Conservation (phyloP, 2,888 invertebrate genomes). For the Torymus texanus region DNA sequence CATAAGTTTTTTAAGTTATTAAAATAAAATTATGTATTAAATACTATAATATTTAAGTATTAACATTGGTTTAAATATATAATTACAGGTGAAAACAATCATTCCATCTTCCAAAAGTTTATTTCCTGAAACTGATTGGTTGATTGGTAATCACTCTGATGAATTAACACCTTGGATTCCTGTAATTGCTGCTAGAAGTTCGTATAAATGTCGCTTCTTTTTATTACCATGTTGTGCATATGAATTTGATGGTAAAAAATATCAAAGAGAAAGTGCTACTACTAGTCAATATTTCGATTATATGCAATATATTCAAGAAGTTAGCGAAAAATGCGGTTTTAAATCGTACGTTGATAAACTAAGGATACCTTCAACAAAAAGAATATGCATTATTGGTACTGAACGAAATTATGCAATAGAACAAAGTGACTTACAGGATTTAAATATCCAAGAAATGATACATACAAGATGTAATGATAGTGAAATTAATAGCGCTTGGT, state of each 20-base stretch:
- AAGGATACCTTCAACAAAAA: slow-evolving; percentile 97
- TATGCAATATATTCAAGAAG: slow-evolving; percentile 79
- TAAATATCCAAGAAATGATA: slow-evolving; percentile 76
- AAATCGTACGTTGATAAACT: slow-evolving; percentile 85
- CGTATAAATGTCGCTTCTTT: slow-evolving; percentile 87
- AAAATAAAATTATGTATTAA: slow-evolving; percentile 10
- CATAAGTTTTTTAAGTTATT: background rate
- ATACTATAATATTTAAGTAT: slow-evolving; percentile 6
- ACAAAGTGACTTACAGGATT: slow-evolving; percentile 72
- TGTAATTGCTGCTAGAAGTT: slow-evolving; percentile 89
- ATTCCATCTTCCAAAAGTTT: slow-evolving; percentile 81
- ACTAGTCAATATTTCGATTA: slow-evolving; percentile 88
- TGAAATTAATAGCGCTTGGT: slow-evolving; percentile 69
- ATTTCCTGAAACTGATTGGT: slow-evolving; percentile 89
- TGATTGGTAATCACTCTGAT: slow-evolving; percentile 99
- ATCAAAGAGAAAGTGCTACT: slow-evolving; percentile 82
- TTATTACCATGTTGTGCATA: slow-evolving; percentile 96
- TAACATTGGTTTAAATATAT: slow-evolving; percentile 31
- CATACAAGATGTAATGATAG: slow-evolving; percentile 63
- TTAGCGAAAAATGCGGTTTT: slow-evolving; percentile 86
- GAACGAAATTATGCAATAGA: slow-evolving; percentile 75
- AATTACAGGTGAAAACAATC: slow-evolving; percentile 80
- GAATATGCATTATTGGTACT: slow-evolving; percentile 85
- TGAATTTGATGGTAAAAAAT: slow-evolving; percentile 92
- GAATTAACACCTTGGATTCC: slow-evolving; percentile 99